Base-by-base conservation (phyloP, 2,113 vertebrate genomes). In the Cepphus grylle region DNA sequence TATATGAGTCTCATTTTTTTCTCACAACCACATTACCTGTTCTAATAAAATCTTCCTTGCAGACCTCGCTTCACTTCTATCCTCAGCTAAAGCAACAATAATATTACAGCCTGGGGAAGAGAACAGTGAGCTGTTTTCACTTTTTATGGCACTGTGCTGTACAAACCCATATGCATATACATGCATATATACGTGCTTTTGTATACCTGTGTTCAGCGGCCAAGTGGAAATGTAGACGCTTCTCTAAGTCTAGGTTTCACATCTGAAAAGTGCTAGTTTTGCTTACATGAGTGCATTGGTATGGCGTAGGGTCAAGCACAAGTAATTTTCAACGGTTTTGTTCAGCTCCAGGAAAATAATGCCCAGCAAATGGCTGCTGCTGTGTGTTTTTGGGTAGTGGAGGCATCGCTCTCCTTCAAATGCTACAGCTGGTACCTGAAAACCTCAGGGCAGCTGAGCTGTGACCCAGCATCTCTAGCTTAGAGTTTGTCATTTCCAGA, bases 401-500 rank as follows among this genome's bases (percentile, higher is more conserved):
- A 96, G 65, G 65, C 66, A 32, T 30, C 45, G 30, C 86, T 88
- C 56, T 65, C 72, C 84, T 95, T 90, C 84, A 94, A 86, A 58
- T 76, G 86, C 88, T 92, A 40, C 94, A 94, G 88, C 71, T 82
- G 84, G 81, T 96, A 76, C 20, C 86, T 90, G 92, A 85, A 94
- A 95, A 90, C 62, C 86, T 91, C 16, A 2, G 69, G 83, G 67
- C 55, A 50, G 78, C 63, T 88, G 78, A 83, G 86, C 72, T 94
- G 58, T 90, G 90, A 92, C 79, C 90, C 96, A 93, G 88, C 86
- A 92, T 55, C 80, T 94, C 66, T 67, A 38, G 67, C 93, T 89
- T 53, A 71, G 62, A 63, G 69, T 36, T 52, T 93, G 86, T 94
- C 62, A 85, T 88, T 84, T 77, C 79, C 61, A 52, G 84, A 96